Base-by-base conservation (phyloP, 2,888 invertebrate species). In the Frankliniella intonsa region DNA sequence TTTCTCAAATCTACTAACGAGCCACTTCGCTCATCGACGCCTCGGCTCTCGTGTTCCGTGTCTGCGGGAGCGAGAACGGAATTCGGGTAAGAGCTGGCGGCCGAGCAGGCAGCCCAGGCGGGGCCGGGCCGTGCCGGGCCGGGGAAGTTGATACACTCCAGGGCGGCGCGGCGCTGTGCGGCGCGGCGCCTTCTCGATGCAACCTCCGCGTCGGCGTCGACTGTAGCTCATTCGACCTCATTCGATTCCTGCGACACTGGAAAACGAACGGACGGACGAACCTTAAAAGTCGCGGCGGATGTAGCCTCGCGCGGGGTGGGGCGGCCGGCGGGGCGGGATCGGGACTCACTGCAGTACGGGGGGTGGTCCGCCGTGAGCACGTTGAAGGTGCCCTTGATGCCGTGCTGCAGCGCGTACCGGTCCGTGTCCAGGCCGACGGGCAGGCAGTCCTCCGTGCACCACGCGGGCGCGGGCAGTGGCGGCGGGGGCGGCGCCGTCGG, bases 361-460 rank as follows among this genome's bases (percentile, higher is more conserved):
- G 65, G 22, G 3, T 80, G 80, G 27, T 81, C 79, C 50, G 80
- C 80, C 14, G 84, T 84, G n/a, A 76, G 81, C 5, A 84, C 82
- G 62, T 81, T 81, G 81, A 83, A 83, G 50, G 81, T 80, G 1
- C 84, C 84, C 62, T 83, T 38, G 19, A 38, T 38, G 38, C 3
- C 38, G 38, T 38, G 38, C 38, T 38, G 38, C 38, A 82, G 82
- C 14, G 82, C 80, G 80, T 82, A 84, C 25, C 81, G 51, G 27
- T 82, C 83, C 50, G 84, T 82, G 79, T 84, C 80, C 62, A 84
- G 82, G 51, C 84, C 84, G 22, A 84, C 22, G 14, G 83, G 82
- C 10, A 82, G 80, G 38, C 84, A 84, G 49, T 76, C 80, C 10
- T 81, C 80, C 12, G 79, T 27, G 38, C 81, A 65, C 51, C 83